phyloP scores from a whole-genome alignment of 2,888 invertebrate species.

The Luperina testacea region DNA sequence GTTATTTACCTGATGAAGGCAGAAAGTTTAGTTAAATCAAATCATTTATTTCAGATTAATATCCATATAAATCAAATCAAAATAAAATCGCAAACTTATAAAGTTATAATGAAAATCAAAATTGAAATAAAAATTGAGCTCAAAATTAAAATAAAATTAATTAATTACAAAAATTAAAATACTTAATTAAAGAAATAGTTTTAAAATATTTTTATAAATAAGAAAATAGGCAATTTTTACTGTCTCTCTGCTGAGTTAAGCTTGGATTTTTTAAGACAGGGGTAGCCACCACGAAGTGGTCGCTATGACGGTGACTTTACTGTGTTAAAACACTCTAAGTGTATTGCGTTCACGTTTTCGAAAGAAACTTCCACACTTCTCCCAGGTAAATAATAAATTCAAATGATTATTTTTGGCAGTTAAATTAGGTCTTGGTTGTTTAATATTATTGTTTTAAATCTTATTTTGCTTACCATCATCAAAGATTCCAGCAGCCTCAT shows the following conservation, averaged over 20 bases:
- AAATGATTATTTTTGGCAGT: not conserved
- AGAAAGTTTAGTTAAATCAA: too few relatives aligned
- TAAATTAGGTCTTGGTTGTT: not conserved
- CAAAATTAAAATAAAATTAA: too few relatives aligned
- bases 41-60: too few relatives aligned
- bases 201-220: not conserved
- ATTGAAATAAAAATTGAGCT: too few relatives aligned
- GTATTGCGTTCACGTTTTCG: not conserved
- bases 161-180: too few relatives aligned
- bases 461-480: slow-evolving; percentile 82
- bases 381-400: too few relatives aligned
- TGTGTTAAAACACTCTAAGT: not conserved
- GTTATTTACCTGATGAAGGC: too few relatives aligned
- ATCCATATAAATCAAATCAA: too few relatives aligned
- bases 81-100: too few relatives aligned
- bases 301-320: not conserved
- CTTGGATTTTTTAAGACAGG: not conserved
- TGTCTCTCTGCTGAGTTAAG: too few relatives aligned
- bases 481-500: slow-evolving; percentile 89
- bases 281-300: not conserved
- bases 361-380: not conserved
- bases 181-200: not conserved
- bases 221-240: not conserved
- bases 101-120: too few relatives aligned
- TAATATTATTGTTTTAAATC: too few relatives aligned